phyloP scores from a whole-genome alignment of 2,888 invertebrate species.

The Danaus chrysippus region DNA sequence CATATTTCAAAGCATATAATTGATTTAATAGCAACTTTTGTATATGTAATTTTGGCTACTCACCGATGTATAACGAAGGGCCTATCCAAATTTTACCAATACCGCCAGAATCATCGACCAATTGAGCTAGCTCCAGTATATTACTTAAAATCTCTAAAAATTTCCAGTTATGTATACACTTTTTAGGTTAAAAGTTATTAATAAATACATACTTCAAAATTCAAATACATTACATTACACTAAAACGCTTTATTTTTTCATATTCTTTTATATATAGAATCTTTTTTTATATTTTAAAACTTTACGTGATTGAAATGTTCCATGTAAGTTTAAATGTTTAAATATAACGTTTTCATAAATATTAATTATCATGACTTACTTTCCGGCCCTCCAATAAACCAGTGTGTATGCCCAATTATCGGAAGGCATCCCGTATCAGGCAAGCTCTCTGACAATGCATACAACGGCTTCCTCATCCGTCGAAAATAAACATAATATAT shows the following conservation, averaged over 20 bases:
- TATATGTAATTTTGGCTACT: slow-evolving; percentile 18
- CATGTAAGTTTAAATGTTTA: background rate
- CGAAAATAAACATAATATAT: slow-evolving; percentile 53
- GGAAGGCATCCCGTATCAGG: slow-evolving; percentile 50
- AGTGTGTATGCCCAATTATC: slow-evolving; percentile 58
- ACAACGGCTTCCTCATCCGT: slow-evolving; percentile 45
- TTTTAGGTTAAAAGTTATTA: too few species aligned
- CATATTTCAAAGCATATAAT: too few species aligned
- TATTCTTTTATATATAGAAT: too few species aligned
- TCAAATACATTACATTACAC: too few species aligned
- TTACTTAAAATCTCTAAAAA: slow-evolving; percentile 55
- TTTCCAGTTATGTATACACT: background rate
- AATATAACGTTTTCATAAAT: too few species aligned
- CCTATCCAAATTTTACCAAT: slow-evolving; percentile 57
- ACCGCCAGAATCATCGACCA: slow-evolving; percentile 42
- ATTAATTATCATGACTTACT: slow-evolving; percentile 42
- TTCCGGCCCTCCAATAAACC: slow-evolving; percentile 63
- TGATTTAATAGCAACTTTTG: background rate
- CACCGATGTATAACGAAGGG: slow-evolving; percentile 55
- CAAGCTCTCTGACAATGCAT: slow-evolving; percentile 47
- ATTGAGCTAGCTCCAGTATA: slow-evolving; percentile 38
- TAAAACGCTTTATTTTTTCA: too few species aligned
- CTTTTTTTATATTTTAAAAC: too few species aligned
- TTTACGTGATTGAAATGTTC: background rate
- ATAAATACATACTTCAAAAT: too few species aligned